Base-by-base conservation (phyloP, 2,113 vertebrate species). In the Vulpes lagopus region DNA sequence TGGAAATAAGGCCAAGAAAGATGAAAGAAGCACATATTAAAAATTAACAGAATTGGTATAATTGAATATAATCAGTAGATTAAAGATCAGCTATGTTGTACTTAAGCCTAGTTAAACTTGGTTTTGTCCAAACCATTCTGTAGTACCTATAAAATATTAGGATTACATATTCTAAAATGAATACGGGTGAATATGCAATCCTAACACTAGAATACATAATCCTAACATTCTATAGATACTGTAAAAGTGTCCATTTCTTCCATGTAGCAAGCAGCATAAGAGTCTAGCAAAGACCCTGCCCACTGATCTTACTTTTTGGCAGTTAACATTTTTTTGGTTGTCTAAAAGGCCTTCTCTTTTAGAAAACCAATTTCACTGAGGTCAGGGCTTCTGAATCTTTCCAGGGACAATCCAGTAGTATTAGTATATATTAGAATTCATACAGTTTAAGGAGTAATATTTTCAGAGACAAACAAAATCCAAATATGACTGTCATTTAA, bases 401-500 rank as follows among this genome's bases (percentile, higher is more conserved):
- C n/a, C 43, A 51, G 11, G 43, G 71, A 53, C 57, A 71, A 64
- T 80, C 51, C 14, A 65, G 38, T 91, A 73, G 38, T 14, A n/a
- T 49, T 60, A 32, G 12, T 59, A 53, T 57, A 64, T 38, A 65
- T 43, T 89, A 85, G 51, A 96, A 92, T 92, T 92, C 51, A 65
- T 53, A 19, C 19, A 60, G 53, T 74, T 96, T 80, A 85, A 86
- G 38, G 35, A 76, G 16, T 25, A 49, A n/a, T 71, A 80, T 79
- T 90, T 89, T 79, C 71, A 85, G 92, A 85, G 38, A 55, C 43
- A 79, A 91, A 91, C 27, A 91, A 91, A 96, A 71, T 32, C 57
- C 57, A 89, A 74, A 69, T 87, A 19, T 92, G 53, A 88, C 78
- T 79, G 32, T 87, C 27, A 67, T 51, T 81, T 87, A 92, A 79